Percentiles rank a stretch among this genome's conserved stretches.
Conservation (phyloP, 2,113 vertebrate genomes). For the Centropus bengalensis region DNA sequence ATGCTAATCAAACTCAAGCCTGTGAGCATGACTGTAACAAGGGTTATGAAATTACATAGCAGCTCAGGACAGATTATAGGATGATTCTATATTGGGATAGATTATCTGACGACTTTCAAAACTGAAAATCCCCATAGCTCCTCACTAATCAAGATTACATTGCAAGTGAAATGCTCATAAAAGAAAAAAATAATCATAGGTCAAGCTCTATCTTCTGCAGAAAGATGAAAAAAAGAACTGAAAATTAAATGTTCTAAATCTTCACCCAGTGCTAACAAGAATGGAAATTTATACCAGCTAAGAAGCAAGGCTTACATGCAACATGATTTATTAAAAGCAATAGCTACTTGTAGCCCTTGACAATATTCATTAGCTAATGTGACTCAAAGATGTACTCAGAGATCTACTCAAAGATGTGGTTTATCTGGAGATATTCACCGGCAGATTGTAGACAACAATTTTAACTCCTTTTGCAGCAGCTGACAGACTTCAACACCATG, state of each 20-base stretch:
- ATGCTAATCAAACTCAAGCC: not conserved
- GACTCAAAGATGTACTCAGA: not conserved
- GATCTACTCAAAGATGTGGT: not conserved
- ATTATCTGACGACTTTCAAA: not conserved
- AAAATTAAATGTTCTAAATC: not conserved
- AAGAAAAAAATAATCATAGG: not conserved
- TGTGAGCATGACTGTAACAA: not conserved
- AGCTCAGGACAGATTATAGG: not conserved
- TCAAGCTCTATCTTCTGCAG: not conserved
- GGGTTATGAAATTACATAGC: not conserved
- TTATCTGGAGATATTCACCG: not conserved
- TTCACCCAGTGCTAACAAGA: not conserved
- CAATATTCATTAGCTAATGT: not conserved
- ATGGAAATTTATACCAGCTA: not conserved
- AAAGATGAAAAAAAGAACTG: not conserved
- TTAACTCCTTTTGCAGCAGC: not conserved
- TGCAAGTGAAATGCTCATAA: not conserved
- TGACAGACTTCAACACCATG: not conserved
- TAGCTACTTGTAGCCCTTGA: not conserved
- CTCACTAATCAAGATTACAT: not conserved
- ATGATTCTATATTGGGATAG: not conserved
- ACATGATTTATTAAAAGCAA: not conserved
- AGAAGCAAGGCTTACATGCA: not conserved
- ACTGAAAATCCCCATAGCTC: not conserved
- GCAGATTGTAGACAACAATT: not conserved